Base-by-base conservation (phyloP, 2,888 invertebrate species). In the Oithona nana region DNA sequence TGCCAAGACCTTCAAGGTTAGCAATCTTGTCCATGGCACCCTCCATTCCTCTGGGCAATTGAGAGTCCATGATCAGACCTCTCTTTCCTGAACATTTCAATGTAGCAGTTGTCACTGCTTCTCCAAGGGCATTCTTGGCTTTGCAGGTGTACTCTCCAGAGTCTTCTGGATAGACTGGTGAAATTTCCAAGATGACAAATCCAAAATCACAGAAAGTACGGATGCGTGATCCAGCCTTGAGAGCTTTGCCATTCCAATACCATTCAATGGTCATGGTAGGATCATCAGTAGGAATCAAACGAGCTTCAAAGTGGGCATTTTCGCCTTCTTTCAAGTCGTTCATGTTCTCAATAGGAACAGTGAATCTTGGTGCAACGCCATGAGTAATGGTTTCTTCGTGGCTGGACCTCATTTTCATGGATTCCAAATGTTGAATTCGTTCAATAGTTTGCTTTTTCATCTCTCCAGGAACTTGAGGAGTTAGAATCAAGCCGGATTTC, bases 141-240 rank as follows among this genome's bases (percentile, higher is more conserved):
- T 89, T 80, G 75, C 90, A 90, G 51, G 68, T 68, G 64, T 72
- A 71, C 50, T 73, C 73, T 4, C 93, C 94, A 28, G 90, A 87
- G 73, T 97, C 95, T 77, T 93, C 92, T 1, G 92, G 90, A 72
- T 93, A 93, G 13, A 94, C 92, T 0, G 95, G 95, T 8, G 92
- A 88, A 69, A 97, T 94, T 79, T 97, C 95, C 67, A 97, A 78
- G 67, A 95, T 92, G 29, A 93, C 94, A 71, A 93, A 94, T 64
- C 97, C 95, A 74, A 97, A 95, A 76, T 97, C 95, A 71, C 92
- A 88, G 82, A 93, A 90, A 30, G 94, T 93, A 67, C 94, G 86
- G 78, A 93, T 92, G 68, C 93, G 80, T 11, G 92, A 88, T 64
- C 93, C 92, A 55, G 87, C 84, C 74, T 83, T 83, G 64, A 88